phyloP scores from a whole-genome alignment of 2,113 vertebrate genomes.

The Corythaixoides concolor region DNA sequence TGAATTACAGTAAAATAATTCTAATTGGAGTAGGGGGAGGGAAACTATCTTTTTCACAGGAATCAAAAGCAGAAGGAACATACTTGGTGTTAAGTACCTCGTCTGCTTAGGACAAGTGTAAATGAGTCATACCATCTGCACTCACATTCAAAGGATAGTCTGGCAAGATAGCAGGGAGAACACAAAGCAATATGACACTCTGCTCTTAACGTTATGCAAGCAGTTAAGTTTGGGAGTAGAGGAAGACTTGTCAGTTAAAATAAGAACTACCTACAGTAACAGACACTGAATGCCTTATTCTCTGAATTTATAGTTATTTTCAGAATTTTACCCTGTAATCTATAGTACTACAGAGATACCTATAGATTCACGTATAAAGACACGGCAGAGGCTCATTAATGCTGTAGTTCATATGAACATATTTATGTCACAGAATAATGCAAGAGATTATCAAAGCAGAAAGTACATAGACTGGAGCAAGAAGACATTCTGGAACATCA shows the following conservation, averaged over 20 bases:
- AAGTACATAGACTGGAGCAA: neutral
- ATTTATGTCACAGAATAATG: neutral
- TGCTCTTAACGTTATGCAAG: neutral
- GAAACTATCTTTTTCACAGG: neutral
- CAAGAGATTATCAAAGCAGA: neutral
- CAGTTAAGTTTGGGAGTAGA: neutral
- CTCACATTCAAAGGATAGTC: constrained; percentile 30
- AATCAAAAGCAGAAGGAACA: constrained; percentile 27
- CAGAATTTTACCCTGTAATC: neutral
- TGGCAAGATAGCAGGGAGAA: constrained; percentile 50
- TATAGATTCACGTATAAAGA: neutral
- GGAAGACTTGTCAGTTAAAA: neutral
- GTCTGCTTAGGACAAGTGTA: constrained; percentile 51
- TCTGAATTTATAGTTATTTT: neutral
- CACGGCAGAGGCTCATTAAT: neutral
- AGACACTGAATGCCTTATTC: neutral
- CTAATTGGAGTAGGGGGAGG: neutral
- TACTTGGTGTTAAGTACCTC: constrained; percentile 31
- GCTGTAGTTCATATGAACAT: neutral
- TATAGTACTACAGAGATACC: neutral
- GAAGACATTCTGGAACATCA: constrained; percentile 8
- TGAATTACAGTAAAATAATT: neutral
- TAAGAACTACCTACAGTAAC: neutral
- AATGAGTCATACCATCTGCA: constrained; percentile 63
- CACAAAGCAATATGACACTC: neutral